These are phyloP conservation scores for Linnaemya tessellans DNA, from an alignment of 2,888 invertebrate species.

Conservation along the genomic window DNA sequence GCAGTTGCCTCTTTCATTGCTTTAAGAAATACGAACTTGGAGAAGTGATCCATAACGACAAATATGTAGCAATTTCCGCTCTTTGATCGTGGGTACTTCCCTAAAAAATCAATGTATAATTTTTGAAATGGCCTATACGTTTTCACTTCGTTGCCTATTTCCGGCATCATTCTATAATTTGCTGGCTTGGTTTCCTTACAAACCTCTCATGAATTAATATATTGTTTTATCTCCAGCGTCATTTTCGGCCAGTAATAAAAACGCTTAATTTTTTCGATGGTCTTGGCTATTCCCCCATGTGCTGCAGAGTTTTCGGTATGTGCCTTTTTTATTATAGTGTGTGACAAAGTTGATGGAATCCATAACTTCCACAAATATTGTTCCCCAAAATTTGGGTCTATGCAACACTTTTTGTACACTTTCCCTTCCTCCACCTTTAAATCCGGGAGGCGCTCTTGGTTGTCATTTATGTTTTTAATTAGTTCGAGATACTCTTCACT, in stretches of 20 bases:
- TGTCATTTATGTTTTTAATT: no score
- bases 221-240: not conserved
- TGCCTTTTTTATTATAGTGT: not conserved
- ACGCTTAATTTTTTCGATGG: not conserved
- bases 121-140: constrained; percentile 1
- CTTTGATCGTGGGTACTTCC: not conserved
- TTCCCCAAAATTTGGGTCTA: no score
- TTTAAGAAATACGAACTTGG: not conserved
- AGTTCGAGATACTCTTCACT: no score
- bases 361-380: no score
- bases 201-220: not conserved
- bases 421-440: no score
- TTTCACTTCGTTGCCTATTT: not conserved
- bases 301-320: not conserved
- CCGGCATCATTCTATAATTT: not conserved
- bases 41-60: not conserved
- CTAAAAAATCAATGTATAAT: no score
- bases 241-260: constrained; percentile 2
- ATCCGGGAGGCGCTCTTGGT: no score
- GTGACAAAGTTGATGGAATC: no score
- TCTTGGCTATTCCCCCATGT: not conserved
- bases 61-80: not conserved
- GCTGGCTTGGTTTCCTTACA: no score
- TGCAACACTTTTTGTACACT: no score
- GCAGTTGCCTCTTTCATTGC: no score